phyloP scores from a whole-genome alignment of 2,888 invertebrate genomes.

The Brenthis ino region DNA sequence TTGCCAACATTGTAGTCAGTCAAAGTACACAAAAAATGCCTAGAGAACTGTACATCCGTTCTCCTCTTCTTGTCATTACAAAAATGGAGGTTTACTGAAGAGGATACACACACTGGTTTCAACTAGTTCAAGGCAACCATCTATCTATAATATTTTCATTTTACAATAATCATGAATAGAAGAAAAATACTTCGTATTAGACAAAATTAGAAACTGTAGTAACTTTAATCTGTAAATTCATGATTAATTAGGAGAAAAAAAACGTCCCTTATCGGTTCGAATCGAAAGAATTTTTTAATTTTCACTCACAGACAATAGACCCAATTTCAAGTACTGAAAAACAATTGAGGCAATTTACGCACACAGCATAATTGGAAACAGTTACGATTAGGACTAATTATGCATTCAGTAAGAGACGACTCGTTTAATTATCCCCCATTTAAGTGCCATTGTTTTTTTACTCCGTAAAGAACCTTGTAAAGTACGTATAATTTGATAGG shows the following conservation, averaged over 20 bases:
- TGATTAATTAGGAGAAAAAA: background rate
- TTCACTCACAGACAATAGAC: constrained; percentile 17
- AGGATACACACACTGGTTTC: too few relatives aligned
- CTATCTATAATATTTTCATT: too few relatives aligned
- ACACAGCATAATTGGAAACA: constrained; percentile 43
- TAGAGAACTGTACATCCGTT: too few relatives aligned
- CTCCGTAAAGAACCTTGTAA: background rate
- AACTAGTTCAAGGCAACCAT: too few relatives aligned
- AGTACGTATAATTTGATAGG: background rate
- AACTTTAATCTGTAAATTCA: background rate
- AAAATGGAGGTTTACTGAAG: too few relatives aligned
- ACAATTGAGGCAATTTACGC: constrained; percentile 44
- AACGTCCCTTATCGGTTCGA: background rate
- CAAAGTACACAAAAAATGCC: too few relatives aligned
- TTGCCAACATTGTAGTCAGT: too few relatives aligned
- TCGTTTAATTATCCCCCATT: constrained; percentile 41
- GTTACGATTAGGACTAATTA: constrained; percentile 45
- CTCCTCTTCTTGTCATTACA: too few relatives aligned
- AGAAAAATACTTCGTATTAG: too few relatives aligned
- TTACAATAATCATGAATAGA: too few relatives aligned
- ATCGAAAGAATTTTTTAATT: constrained; percentile 22
- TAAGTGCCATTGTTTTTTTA: constrained; percentile 24
- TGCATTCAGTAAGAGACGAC: constrained; percentile 47
- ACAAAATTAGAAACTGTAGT: too few relatives aligned
- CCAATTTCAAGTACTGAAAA: constrained; percentile 36